Conservation (phyloP, 2,113 vertebrate species). For the Prolemur simus region DNA sequence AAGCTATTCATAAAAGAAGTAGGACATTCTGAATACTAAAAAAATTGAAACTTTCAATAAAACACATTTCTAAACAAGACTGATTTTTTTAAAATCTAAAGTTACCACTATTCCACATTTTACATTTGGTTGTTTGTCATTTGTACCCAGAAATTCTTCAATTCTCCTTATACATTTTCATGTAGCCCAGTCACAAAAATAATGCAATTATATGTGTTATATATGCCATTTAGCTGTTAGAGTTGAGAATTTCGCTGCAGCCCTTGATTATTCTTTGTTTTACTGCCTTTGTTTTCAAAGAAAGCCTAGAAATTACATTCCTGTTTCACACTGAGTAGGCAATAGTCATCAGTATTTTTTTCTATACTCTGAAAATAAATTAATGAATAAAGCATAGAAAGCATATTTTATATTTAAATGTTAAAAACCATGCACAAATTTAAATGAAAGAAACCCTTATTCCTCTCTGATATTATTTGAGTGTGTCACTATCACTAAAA, state of each 20-base stretch:
- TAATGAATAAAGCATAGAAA: background rate
- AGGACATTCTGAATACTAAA: background rate
- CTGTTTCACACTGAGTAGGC: background rate
- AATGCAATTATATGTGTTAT: background rate
- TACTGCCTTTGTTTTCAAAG: background rate
- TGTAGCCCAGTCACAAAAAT: background rate
- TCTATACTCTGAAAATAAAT: background rate
- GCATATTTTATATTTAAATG: background rate
- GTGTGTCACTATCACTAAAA: background rate
- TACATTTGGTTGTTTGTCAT: background rate
- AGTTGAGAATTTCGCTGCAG: background rate
- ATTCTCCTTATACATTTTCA: background rate
- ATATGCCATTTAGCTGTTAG: background rate
- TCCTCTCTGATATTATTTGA: background rate
- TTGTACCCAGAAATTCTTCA: background rate
- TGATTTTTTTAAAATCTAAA: background rate
- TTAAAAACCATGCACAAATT: background rate
- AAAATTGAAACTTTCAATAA: background rate
- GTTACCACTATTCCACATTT: background rate
- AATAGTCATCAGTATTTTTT: background rate
- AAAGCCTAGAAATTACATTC: background rate
- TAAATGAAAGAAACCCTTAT: slow-evolving; percentile 1
- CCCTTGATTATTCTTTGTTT: background rate
- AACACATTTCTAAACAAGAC: background rate
- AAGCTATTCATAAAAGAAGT: background rate